Percentiles rank a stretch among this genome's conserved stretches.
These are phyloP conservation scores for Watsonalla binaria DNA, from an alignment of 2,888 invertebrate species.

Conservation along the genomic window DNA sequence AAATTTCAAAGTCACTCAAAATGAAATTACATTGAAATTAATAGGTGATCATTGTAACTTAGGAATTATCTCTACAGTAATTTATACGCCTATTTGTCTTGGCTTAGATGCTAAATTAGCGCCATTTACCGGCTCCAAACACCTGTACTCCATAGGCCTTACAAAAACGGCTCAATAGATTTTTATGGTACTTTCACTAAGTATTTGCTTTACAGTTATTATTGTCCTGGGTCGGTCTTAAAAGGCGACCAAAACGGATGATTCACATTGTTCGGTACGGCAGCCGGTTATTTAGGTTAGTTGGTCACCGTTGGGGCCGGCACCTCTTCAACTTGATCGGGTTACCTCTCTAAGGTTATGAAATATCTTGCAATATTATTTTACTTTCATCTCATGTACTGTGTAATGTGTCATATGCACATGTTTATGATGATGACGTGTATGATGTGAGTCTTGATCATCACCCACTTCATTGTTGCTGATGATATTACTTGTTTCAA, in stretches of 20 bases:
- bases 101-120: too few species aligned
- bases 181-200: not conserved
- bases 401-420: too few species aligned
- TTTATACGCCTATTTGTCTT: too few species aligned
- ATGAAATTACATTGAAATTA: too few species aligned
- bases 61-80: too few species aligned
- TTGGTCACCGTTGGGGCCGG: conserved; percentile 22
- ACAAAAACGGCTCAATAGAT: not conserved
- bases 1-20: too few species aligned
- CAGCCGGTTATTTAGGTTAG: conserved; percentile 22
- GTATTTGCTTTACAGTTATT: not conserved
- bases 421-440: too few species aligned
- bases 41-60: too few species aligned
- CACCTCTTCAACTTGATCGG: conserved; percentile 9
- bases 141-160: not conserved
- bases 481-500: too few species aligned
- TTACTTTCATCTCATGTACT: not conserved
- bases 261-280: conserved; percentile 4
- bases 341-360: not conserved
- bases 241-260: not conserved
- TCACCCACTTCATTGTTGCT: too few species aligned
- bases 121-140: not conserved
- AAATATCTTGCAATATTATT: not conserved
- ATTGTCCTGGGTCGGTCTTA: not conserved
- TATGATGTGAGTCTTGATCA: too few species aligned